Conservation (phyloP, 2,797 vertebrate genomes). For the Allobates femoralis region DNA sequence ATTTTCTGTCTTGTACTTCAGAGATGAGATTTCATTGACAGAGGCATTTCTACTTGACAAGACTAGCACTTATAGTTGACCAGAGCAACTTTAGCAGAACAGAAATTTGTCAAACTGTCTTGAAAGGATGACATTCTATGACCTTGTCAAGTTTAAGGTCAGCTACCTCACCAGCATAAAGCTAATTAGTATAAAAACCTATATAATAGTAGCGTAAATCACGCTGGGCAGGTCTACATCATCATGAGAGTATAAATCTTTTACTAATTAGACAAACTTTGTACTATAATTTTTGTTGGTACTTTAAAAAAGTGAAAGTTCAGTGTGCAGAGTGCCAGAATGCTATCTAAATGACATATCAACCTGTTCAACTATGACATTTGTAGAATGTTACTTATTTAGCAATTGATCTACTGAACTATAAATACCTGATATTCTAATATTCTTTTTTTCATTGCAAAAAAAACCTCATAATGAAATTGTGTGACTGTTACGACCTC, state of each 20-base stretch:
- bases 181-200: neutral
- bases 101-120: neutral
- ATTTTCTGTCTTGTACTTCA: neutral
- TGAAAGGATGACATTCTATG: neutral
- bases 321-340: slow-evolving; percentile 9
- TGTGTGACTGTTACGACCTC: neutral
- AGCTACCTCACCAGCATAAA: neutral
- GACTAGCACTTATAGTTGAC: neutral
- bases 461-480: neutral
- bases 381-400: slow-evolving; percentile 41
- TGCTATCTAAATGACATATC: slow-evolving; percentile 23
- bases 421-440: neutral
- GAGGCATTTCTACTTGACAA: neutral
- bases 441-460: neutral
- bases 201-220: neutral
- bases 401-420: slow-evolving; percentile 15
- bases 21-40: neutral
- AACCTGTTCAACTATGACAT: slow-evolving; percentile 27
- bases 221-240: neutral
- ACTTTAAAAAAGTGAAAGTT: neutral
- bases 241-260: slow-evolving; percentile 11
- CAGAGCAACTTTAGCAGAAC: neutral
- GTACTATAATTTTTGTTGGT: neutral
- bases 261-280: slow-evolving; percentile 80
- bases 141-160: neutral